Evolutionary conservation across 2,888 invertebrate species (phyloP).

Genomic region (Sesia bembeciformis): DNA sequence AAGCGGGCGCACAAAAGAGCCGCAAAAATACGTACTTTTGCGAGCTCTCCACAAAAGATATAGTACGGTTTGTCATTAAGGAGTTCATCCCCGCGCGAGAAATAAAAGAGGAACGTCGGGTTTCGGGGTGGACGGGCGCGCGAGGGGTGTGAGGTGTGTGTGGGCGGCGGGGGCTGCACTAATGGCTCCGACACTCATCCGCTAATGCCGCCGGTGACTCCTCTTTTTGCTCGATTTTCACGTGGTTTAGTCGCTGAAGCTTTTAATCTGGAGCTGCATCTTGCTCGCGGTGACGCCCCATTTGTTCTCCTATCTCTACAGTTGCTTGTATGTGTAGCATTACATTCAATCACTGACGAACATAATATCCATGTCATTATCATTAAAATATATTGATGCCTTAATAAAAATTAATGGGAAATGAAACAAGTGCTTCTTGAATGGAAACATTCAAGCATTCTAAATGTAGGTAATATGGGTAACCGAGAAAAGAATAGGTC

Average conservation of each 20-base stretch:
- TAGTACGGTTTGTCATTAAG: constrained; percentile 75
- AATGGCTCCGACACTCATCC: constrained; percentile 75
- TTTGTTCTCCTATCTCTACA: constrained; percentile 35
- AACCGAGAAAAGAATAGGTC: too few relatives aligned
- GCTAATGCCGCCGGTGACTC: constrained; percentile 74
- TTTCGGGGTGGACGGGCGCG: constrained; percentile 40
- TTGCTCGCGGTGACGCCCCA: constrained; percentile 51
- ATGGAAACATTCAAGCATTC: background rate
- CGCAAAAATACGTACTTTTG: constrained; percentile 74
- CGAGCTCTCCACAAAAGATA: constrained; percentile 74
- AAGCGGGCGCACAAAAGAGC: constrained; percentile 68
- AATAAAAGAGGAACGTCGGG: constrained; percentile 70
- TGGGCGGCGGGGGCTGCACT: constrained; percentile 42
- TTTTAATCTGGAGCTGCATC: constrained; percentile 70
- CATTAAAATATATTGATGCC: background rate
- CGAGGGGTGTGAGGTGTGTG: constrained; percentile 19
- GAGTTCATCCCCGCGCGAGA: constrained; percentile 74
- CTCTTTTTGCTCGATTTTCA: constrained; percentile 73
- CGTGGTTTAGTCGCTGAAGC: constrained; percentile 70
- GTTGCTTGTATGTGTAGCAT: constrained; percentile 2
- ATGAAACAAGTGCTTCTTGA: background rate
- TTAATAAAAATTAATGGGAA: background rate
- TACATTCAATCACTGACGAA: background rate
- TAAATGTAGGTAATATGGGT: background rate
- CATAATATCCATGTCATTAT: too few relatives aligned